Percentiles rank a stretch among this genome's conserved stretches.
These are phyloP conservation scores for Microchrysa polita DNA, from an alignment of 2,888 invertebrate genomes.

Conservation along the genomic window DNA sequence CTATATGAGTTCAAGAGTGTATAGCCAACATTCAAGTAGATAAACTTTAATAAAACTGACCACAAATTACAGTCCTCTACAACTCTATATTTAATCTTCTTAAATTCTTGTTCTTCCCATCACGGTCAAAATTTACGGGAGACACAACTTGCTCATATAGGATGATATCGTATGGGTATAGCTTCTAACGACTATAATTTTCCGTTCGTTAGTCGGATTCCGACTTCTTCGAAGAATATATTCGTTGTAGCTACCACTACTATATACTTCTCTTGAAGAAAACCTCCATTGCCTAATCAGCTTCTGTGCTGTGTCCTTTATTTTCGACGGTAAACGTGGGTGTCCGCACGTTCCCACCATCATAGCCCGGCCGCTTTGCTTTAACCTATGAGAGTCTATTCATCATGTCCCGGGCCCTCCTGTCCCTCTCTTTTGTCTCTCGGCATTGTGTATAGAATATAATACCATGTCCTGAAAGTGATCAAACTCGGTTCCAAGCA, in stretches of 20 bases:
- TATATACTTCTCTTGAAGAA: background rate
- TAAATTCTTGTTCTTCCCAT: constrained; percentile 14
- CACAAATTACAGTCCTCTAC: constrained; percentile 25
- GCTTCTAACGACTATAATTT: too few species aligned
- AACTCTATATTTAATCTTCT: constrained; percentile 29
- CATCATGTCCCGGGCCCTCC: constrained; percentile 13
- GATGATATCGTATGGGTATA: background rate
- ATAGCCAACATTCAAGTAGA: background rate
- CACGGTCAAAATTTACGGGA: constrained; percentile 5
- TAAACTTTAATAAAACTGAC: constrained; percentile 34
- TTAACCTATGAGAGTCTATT: constrained; percentile 12
- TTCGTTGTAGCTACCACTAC: too few species aligned
- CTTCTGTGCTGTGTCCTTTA: constrained; percentile 24
- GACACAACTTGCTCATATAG: too few species aligned
- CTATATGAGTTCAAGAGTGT: background rate
- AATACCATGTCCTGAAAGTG: constrained; percentile 30
- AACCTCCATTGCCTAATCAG: constrained; percentile 20
- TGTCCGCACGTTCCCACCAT: constrained; percentile 1
- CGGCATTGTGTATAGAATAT: constrained; percentile 13
- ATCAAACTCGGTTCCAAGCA: constrained; percentile 29
- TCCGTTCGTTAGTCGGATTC: too few species aligned
- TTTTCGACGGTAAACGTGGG: background rate
- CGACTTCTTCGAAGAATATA: background rate
- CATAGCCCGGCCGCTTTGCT: too few species aligned
- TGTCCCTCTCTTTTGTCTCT: too few species aligned